Conservation (phyloP, 2,113 vertebrate genomes). For the Zapus hudsonius region DNA sequence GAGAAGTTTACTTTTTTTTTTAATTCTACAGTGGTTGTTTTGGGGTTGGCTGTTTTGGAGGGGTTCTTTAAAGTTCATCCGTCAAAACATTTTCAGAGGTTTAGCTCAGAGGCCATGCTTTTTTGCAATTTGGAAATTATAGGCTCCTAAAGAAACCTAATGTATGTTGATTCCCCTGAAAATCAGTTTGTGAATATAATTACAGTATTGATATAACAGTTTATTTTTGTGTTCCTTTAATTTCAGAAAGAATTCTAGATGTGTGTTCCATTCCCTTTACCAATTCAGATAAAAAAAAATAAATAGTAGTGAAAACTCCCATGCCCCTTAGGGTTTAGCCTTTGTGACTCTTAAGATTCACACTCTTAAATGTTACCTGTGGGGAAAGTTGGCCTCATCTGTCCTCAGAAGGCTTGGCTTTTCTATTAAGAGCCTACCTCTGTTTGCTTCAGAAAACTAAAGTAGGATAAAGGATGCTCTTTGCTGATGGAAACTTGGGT, state of each 20-base stretch:
- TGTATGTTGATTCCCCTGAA: slow-evolving; percentile 4
- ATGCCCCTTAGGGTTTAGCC: neutral
- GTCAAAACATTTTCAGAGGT: slow-evolving; percentile 39
- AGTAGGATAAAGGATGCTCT: slow-evolving; percentile 26
- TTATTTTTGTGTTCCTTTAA: slow-evolving; percentile 17
- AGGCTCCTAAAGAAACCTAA: slow-evolving; percentile 1
- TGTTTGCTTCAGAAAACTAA: neutral
- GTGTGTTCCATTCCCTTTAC: neutral
- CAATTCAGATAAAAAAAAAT: slow-evolving; percentile 2
- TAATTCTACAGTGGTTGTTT: slow-evolving; percentile 22
- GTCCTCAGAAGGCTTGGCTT: slow-evolving; percentile 34
- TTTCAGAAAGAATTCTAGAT: neutral
- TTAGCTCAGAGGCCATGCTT: neutral
- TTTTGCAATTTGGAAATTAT: slow-evolving; percentile 2
- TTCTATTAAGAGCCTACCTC: slow-evolving; percentile 16
- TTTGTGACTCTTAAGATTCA: slow-evolving; percentile 14
- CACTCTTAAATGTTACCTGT: slow-evolving; percentile 43
- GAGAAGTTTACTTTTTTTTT: slow-evolving; percentile 26
- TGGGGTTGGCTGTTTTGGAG: slow-evolving; percentile 38
- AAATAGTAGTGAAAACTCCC: neutral
- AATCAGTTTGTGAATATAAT: slow-evolving; percentile 34
- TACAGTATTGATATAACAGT: neutral
- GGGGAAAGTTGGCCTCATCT: slow-evolving; percentile 12
- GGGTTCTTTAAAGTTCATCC: slow-evolving; percentile 26
- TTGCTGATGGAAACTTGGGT: slow-evolving; percentile 6